Evolutionary conservation across 2,888 invertebrate species (phyloP), one percentile per base, ranked within the genome.

Genomic region (Rotaria socialis): DNA sequence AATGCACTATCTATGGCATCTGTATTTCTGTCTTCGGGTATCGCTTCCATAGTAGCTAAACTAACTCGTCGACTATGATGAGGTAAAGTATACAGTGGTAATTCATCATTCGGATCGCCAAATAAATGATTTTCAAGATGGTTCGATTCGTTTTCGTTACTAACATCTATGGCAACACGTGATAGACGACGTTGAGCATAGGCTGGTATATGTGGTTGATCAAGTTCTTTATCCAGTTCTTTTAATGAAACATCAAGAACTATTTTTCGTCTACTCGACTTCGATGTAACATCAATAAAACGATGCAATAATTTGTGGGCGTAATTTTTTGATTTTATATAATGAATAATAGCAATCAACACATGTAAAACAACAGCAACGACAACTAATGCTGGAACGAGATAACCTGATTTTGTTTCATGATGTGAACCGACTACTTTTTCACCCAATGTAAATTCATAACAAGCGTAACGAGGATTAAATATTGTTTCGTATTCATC

Each of bases 361-460:
- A 80, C 14, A 47, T 80, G 80, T 80, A 80, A 10, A 47, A 80
- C 47, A 22, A 80, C 47, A 19, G 80, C 80, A 47, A 80, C 1
- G 10, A 14, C n/a, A 14, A 80, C 14, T 47, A 80, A n/a, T n/a
- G 47, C 22, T 80, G 80, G 80, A 2, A n/a, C 80, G 0, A 80
- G n/a, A 47, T 80, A 80, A n/a, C n/a, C n/a, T 2, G 47, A 11
- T 80, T 41, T 11, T 5, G 11, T 4, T 19, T 47, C 47, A 80
- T 80, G 80, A 47, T 80, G 80, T 80, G 47, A 47, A 14, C 80
- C 80, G 14, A 47, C n/a, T 16, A 14, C 24, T 47, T 80, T 80
- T 80, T 80, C 80, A 47, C 80, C 80, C n/a, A 47, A 10, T n/a
- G 80, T 80, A n/a, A 80, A 47, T 47, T 80, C 80, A 47, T 80